Conservation (phyloP, 2,797 vertebrate species). For the Rhyacichthys aspro region DNA sequence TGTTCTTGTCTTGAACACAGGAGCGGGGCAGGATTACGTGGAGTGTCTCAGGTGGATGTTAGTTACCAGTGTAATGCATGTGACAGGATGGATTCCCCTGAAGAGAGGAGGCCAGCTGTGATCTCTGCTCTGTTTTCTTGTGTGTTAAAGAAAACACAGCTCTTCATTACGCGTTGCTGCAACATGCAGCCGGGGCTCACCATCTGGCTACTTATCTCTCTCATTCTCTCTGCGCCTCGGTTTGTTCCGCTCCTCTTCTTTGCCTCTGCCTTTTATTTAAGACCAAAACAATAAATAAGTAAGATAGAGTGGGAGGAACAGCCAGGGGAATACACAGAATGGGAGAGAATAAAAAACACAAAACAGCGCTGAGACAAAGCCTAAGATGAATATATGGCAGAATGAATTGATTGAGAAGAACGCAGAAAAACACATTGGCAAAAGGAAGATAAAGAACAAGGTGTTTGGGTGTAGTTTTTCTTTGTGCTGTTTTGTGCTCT, state of each 20-base stretch:
- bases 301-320: constrained; percentile 11
- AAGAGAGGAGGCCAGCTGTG: constrained; percentile 52
- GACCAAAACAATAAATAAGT: constrained; percentile 36
- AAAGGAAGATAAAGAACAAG: constrained; percentile 22
- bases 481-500: constrained; percentile 12
- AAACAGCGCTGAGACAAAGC: neutral
- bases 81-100: constrained; percentile 16
- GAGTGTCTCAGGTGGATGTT: constrained; percentile 5
- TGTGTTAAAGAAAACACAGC: constrained; percentile 26
- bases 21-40: neutral
- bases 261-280: constrained; percentile 36
- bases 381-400: neutral
- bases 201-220: constrained; percentile 54
- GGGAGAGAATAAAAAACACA: constrained; percentile 2
- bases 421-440: constrained; percentile 3
- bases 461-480: constrained; percentile 12
- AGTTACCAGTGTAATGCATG: neutral
- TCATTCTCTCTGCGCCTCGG: constrained; percentile 19
- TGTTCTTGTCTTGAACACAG: too few relatives aligned
- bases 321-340: neutral
- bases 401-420: constrained; percentile 6
- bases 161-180: constrained; percentile 43
- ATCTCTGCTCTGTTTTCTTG: constrained; percentile 31
- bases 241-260: constrained; percentile 29
- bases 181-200: constrained; percentile 32